A percentile compares a stretch with the other conserved stretches of the same genome.
Evolutionary conservation across 2,888 invertebrate species (phyloP).

Genomic region (Seira musarum): DNA sequence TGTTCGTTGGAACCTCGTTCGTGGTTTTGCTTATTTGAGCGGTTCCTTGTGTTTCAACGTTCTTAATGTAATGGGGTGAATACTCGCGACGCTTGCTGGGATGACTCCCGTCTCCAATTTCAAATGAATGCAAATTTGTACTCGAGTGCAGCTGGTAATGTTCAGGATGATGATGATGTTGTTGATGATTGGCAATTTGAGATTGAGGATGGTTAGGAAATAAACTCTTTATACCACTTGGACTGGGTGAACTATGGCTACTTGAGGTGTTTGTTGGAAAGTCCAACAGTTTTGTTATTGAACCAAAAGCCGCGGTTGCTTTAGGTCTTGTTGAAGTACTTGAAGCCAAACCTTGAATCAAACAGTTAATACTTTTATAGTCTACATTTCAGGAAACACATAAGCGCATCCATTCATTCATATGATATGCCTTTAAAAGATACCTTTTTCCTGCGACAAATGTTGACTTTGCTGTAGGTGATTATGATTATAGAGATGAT

Average conservation of each 20-base stretch:
- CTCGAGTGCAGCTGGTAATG: conserved; percentile 70
- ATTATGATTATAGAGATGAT: background rate
- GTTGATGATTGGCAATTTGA: conserved; percentile 75
- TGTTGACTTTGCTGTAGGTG: conserved; percentile 27
- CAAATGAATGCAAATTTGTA: conserved; percentile 42
- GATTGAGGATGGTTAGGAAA: conserved; percentile 72
- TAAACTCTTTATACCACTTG: background rate
- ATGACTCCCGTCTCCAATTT: conserved; percentile 35
- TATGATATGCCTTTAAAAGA: no score
- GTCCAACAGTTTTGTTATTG: conserved; percentile 69
- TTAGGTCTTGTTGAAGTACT: conserved; percentile 39
- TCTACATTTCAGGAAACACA: no score
- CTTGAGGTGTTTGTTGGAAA: conserved; percentile 61
- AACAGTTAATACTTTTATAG: background rate
- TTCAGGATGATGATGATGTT: conserved; percentile 72
- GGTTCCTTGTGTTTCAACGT: no score
- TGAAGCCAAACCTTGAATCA: background rate
- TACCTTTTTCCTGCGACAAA: conserved; percentile 11
- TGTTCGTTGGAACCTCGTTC: conserved; percentile 27
- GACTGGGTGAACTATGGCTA: conserved; percentile 23
- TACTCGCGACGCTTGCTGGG: conserved; percentile 16
- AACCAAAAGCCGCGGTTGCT: conserved; percentile 65
- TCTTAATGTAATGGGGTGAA: background rate
- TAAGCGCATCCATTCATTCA: no score
- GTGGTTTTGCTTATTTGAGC: background rate